Conservation (phyloP, 2,888 invertebrate species). For the Volucella bombylans region DNA sequence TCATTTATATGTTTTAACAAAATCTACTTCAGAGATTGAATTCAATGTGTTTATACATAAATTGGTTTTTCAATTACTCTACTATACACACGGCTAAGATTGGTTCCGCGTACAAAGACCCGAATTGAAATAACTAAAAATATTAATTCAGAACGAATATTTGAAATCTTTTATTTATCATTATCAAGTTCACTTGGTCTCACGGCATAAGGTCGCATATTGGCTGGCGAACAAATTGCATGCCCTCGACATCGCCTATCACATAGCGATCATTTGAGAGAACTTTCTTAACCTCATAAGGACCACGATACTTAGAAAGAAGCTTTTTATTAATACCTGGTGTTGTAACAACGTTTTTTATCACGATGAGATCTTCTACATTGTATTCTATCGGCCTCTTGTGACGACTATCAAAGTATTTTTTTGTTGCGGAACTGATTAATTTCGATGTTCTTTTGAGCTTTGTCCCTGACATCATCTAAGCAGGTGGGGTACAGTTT, state of each 20-base stretch:
- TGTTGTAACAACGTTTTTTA: too few species aligned
- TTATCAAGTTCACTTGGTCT: too few species aligned
- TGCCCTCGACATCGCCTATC: too few species aligned
- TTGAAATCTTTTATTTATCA: too few species aligned
- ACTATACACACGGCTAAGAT: neutral
- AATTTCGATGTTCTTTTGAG: neutral
- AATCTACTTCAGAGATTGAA: neutral
- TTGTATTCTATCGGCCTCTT: neutral
- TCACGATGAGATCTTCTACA: too few species aligned
- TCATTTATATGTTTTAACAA: neutral
- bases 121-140: neutral
- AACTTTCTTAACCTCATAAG: too few species aligned
- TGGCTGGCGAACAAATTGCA: conserved; percentile 20
- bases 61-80: neutral
- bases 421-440: neutral
- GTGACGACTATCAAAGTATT: conserved; percentile 13
- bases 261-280: too few species aligned
- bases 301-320: too few species aligned
- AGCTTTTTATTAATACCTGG: too few species aligned
- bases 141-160: neutral
- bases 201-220: too few species aligned
- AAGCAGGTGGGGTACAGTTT: neutral
- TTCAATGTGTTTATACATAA: neutral
- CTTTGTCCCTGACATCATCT: conserved; percentile 1
- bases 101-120: conserved; percentile 1